Evolutionary conservation across 2,113 vertebrate genomes (phyloP), one percentile per base, ranked within the genome.

Genomic region (Microcebus tavaratra): DNA sequence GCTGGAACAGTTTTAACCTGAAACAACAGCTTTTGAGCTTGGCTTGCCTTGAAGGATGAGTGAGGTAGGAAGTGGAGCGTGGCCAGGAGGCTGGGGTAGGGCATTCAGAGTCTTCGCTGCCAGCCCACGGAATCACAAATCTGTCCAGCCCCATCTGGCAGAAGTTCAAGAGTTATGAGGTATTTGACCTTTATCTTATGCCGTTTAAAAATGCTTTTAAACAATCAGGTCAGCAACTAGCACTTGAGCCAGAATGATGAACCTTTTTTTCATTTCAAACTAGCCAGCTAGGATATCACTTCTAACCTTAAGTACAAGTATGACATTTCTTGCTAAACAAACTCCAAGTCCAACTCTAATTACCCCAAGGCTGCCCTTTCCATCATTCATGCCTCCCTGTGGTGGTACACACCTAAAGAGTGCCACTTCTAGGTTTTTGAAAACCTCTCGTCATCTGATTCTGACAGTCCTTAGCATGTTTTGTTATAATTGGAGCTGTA

Each of bases 131-230:
- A 83, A 76, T 59, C 29, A 45, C 6, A 17, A 6, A 36, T 48
- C 36, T 88, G 73, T 45, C 68, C 73, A 80, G 6, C 55, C 8
- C 21, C 57, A 4, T 55, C 53, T 97, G 94, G 84, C 94, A 94
- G 55, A 80, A 59, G 70, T 80, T 73, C 9, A 39, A 91, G 81
- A 79, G 48, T 83, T 95, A 83, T 0, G 23, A 90, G 23, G 39
- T n/a, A 42, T 96, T 92, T 97, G 95, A 96, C 96, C 97, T 98
- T 97, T 94, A 88, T 86, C 50, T 84, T 4, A 65, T 20, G 72
- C 48, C 82, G 48, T 91, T 94, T 94, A 6, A 53, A 93, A 94
- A 81, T n/a, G 39, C 36, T 68, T 94, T 96, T 61, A 65, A 91
- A n/a, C 73, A 86, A 75, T 93, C 85, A 65, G 93, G 81, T 88